phyloP scores from a whole-genome alignment of 2,888 invertebrate species.

The Meliscaeva auricollis region DNA sequence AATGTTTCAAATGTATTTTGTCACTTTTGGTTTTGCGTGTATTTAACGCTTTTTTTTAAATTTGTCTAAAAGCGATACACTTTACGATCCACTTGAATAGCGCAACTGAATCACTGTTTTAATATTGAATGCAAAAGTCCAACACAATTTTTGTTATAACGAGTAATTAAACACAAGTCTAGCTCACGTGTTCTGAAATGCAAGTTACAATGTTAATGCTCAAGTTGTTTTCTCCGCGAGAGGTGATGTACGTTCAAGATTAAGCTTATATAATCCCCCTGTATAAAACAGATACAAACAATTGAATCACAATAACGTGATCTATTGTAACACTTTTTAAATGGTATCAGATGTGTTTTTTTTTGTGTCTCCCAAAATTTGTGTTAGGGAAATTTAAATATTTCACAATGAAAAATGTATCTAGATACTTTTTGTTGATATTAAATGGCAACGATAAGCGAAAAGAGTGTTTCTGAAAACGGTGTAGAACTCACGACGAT shows the following conservation, averaged over 20 bases:
- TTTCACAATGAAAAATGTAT: constrained; percentile 4
- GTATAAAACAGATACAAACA: not conserved
- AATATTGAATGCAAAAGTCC: not conserved
- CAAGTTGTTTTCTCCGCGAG: not conserved
- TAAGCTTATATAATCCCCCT: constrained; percentile 8
- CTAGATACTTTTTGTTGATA: not conserved
- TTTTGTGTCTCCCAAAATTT: not conserved
- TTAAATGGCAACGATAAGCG: not conserved
- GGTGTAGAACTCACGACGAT: constrained; percentile 58
- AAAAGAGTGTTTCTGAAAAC: constrained; percentile 18
- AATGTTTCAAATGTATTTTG: not conserved
- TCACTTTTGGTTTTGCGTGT: not conserved
- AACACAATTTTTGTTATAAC: not conserved
- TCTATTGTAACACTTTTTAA: constrained; percentile 15
- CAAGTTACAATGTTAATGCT: not conserved
- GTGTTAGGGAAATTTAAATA: not conserved
- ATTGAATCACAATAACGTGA: constrained; percentile 23
- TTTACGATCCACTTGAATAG: not conserved
- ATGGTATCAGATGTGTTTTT: not conserved
- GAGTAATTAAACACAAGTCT: constrained; percentile 1
- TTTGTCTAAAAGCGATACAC: not conserved
- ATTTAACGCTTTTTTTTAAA: not conserved
- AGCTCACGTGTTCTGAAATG: constrained; percentile 2
- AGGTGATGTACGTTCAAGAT: constrained; percentile 30
- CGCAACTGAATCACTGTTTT: not conserved